phyloP scores from a whole-genome alignment of 2,113 vertebrate genomes.

The Climacteris rufus region DNA sequence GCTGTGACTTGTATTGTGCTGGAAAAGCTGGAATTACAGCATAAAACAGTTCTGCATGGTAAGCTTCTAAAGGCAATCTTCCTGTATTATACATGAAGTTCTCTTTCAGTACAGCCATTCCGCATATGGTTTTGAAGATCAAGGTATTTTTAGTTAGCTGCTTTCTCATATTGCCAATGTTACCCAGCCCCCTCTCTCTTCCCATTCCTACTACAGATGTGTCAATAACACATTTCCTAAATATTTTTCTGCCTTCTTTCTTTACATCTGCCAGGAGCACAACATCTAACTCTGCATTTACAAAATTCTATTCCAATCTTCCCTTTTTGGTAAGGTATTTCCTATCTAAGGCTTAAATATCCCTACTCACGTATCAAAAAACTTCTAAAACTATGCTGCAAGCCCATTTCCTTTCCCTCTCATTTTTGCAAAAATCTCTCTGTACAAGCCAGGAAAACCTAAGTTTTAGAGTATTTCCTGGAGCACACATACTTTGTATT shows the following conservation, averaged over 20 bases:
- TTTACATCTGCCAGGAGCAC: neutral
- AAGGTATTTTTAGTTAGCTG: neutral
- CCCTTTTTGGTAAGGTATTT: neutral
- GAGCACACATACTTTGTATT: fast-evolving
- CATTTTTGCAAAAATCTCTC: neutral
- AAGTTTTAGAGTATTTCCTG: neutral
- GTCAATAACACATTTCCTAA: neutral
- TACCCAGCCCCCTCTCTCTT: neutral
- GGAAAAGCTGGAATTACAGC: neutral
- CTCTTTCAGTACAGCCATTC: neutral
- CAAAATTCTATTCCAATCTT: neutral
- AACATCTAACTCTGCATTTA: neutral
- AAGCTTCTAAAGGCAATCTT: neutral
- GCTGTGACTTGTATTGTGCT: neutral
- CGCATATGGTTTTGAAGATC: neutral
- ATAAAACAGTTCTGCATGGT: neutral
- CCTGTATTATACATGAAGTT: neutral
- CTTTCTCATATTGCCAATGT: fast-evolving
- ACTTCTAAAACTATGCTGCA: neutral
- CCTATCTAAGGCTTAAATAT: neutral
- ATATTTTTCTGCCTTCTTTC: neutral
- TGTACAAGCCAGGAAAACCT: fast-evolving
- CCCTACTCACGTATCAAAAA: neutral
- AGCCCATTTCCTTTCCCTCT: neutral
- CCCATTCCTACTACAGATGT: neutral